A percentile compares a stretch with the other conserved stretches of the same genome.
Conservation (phyloP, 2,113 vertebrate genomes). For the Parus major region DNA sequence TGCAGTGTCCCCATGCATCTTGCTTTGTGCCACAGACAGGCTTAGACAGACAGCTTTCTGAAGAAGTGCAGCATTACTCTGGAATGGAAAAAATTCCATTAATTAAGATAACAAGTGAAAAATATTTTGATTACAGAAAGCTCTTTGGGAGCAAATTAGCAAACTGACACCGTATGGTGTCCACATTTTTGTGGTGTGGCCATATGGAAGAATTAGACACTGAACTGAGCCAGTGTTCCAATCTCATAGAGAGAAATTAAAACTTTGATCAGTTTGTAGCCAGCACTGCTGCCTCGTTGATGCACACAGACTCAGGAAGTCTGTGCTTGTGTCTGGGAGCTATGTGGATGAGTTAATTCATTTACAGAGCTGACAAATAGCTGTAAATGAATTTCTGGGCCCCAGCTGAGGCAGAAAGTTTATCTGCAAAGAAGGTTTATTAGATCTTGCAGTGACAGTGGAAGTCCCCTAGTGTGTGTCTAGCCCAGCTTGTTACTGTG, state of each 20-base stretch:
- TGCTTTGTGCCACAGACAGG: background rate
- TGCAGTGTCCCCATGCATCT: background rate
- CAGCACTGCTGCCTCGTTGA: background rate
- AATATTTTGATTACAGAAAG: background rate
- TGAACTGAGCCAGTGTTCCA: background rate
- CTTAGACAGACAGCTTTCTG: background rate
- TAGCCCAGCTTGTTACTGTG: background rate
- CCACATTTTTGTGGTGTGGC: background rate
- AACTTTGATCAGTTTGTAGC: background rate
- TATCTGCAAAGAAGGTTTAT: background rate
- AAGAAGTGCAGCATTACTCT: background rate
- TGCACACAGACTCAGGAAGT: background rate
- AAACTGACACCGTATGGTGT: background rate
- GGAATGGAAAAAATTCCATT: background rate
- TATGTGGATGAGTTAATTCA: background rate
- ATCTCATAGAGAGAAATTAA: background rate
- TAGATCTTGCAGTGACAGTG: background rate
- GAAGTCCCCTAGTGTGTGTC: background rate
- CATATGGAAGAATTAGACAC: background rate
- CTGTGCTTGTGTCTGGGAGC: background rate
- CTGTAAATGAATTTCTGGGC: background rate
- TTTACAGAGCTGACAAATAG: background rate
- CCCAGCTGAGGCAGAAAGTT: background rate
- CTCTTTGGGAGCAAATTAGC: background rate
- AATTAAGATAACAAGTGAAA: background rate